Evolutionary conservation across 2,888 invertebrate species (phyloP), one percentile per base, ranked within the genome.

Genomic region (Monoplex corrugatus): DNA sequence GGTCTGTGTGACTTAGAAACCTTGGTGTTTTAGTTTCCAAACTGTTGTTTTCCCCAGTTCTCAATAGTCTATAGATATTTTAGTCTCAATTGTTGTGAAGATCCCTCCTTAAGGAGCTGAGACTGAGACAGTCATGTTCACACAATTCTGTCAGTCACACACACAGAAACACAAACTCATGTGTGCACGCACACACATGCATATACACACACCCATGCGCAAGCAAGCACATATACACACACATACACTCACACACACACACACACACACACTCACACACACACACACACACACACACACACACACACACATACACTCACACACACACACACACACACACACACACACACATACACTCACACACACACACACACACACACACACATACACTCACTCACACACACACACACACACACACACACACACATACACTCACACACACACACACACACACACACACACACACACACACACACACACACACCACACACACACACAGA

Each of bases 101-200:
- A n/a, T n/a, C n/a, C n/a, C n/a, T n/a, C n/a, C n/a, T n/a, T n/a
- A n/a, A n/a, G n/a, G n/a, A n/a, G n/a, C n/a, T n/a, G n/a, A n/a
- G n/a, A n/a, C n/a, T n/a, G n/a, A n/a, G n/a, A n/a, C n/a, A n/a
- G n/a, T n/a, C n/a, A n/a, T n/a, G n/a, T n/a, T n/a, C n/a, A n/a
- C n/a, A n/a, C n/a, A n/a, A n/a, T n/a, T n/a, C n/a, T n/a, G n/a
- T n/a, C 63, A 84, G 63, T 85, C 57, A 88, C 84, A 84, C 85
- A 85, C 86, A 87, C 78, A 88, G 85, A 86, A 68, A 72, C 68
- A 87, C 63, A 88, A 43, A 85, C 57, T 57, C 75, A 89, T 38
- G 43, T 86, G 88, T 45, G 5, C 86, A 89, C 44, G 43, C 80
- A 89, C 78, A 88, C 84, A 89, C 85, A 88, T 86, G 88, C 84